A percentile compares a stretch with the other conserved stretches of the same genome.
Evolutionary conservation across 2,888 invertebrate species (phyloP).

Genomic region (Tineola bisselliella): DNA sequence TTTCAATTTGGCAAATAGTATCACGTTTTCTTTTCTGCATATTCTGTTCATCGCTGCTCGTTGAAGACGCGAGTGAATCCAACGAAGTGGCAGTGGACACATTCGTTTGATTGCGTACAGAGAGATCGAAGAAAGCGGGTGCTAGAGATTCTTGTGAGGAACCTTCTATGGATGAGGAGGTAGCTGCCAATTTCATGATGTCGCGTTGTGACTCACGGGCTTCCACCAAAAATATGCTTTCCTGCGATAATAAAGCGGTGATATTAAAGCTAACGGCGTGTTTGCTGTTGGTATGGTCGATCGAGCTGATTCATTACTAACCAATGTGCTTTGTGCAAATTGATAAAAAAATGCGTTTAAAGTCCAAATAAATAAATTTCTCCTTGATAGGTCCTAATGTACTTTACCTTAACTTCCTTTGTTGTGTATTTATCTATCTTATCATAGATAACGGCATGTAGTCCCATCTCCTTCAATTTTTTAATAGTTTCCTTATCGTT

Average conservation of each 20-base stretch:
- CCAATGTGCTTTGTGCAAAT: too few species aligned
- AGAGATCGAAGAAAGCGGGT: slow-evolving; percentile 37
- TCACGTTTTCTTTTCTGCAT: slow-evolving; percentile 36
- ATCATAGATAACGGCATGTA: slow-evolving; percentile 97
- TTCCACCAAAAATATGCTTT: slow-evolving; percentile 84
- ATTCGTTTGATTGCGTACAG: slow-evolving; percentile 29
- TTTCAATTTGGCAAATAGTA: slow-evolving; percentile 31
- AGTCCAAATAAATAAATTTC: too few species aligned
- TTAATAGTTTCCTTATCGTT: slow-evolving; percentile 87
- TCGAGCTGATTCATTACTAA: too few species aligned
- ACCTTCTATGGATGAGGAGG: slow-evolving; percentile 19
- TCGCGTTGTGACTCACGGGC: slow-evolving; percentile 79
- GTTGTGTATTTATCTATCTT: slow-evolving; percentile 82
- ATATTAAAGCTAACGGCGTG: too few species aligned
- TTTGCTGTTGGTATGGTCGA: too few species aligned
- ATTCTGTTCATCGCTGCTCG: slow-evolving; percentile 31
- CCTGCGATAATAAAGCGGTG: slow-evolving; percentile 43
- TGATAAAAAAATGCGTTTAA: too few species aligned
- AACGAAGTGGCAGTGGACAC: slow-evolving; percentile 67
- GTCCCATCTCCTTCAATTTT: slow-evolving; percentile 85
- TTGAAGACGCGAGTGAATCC: slow-evolving; percentile 58
- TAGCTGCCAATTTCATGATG: slow-evolving; percentile 52
- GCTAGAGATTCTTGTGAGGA: slow-evolving; percentile 15
- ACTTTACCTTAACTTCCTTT: slow-evolving; percentile 76
- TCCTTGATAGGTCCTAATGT: too few species aligned